Base-by-base conservation (phyloP, 2,797 vertebrate species). In the Manis pentadactyla region DNA sequence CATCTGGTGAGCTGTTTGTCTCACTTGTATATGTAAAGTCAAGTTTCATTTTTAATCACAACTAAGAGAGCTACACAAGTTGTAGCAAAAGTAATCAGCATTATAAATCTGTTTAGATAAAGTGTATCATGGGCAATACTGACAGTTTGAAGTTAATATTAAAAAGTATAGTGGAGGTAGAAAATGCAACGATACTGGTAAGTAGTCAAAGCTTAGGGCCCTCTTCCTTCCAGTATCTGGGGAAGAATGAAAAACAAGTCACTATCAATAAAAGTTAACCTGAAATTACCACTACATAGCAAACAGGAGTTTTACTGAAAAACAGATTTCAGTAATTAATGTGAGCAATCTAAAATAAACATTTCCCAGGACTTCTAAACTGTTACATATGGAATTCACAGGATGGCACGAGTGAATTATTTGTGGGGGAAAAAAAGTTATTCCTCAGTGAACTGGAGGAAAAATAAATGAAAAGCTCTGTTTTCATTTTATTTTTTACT, bases 11-110 rank as follows among this genome's bases (percentile, higher is more conserved):
- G 4, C 34, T 71, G 18, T 55, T 90, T 66, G 37, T 87, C 87
- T 93, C 75, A 92, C 19, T 66, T 78, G 71, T 37, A 71, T 71
- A 64, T 2, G 31, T 12, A 88, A 89, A 91, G 94, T 5, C 86
- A 90, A 88, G 37, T 69, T 93, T 87, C 92, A 90, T 68, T 96
- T 96, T 96, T 92, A 93, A 86, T 85, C 29, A 79, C 27, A 96
- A 93, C 64, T 71, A 92, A 66, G 46, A 59, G 7, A 37, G 49
- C 34, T 39, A 55, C 17, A 63, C 4, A 71, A 15, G 37, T 63
- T 90, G 92, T 12, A 55, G n/a, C 39, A 78, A 89, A 96, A 91
- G 25, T 25, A 21, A 64, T 39, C 69, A 88, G 46, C 34, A 75
- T 11, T 83, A 18, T 66, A 93, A 63, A 31, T 57, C 64, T 8